Base-by-base conservation (phyloP, 2,888 invertebrate genomes). In the Brenthis daphne region DNA sequence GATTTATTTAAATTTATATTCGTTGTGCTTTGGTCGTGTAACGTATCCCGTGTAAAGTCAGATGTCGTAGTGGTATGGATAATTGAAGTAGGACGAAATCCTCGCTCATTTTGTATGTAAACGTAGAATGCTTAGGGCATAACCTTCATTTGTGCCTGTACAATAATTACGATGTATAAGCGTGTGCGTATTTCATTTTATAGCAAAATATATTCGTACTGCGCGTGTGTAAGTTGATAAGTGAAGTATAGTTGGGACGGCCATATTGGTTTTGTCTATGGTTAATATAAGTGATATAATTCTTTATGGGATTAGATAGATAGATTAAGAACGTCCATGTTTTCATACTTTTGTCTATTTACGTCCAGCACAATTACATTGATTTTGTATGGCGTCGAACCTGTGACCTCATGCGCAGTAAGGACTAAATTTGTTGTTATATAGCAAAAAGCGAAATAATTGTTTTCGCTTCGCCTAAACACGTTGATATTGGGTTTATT, bases 111-210 rank as follows among this genome's bases (percentile, higher is more conserved):
- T 58, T 72, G 66, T 84, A 86, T 82, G 80, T 89, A 87, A 86
- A 80, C 76, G 79, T 85, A 89, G 85, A 76, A 74, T 66, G 82
- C 85, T 81, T 85, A 85, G 85, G 87, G 86, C 87, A 82, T 82
- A 85, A 80, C 84, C 86, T 89, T 89, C 86, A 87, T 88, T 86
- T 85, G 90, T 90, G 90, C 90, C 90, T 90, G 86, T 85, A 85
- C 80, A 82, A 84, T 84, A 84, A 84, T 77, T 76, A 78, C 70
- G 76, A 71, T 77, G 73, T 80, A 77, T 73, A 70, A 72, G 78
- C 79, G 80, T 84, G 85, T 84, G 85, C 83, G 77, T 74, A 80
- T 77, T 77, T 79, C 75, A 77, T 79, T 82, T 77, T 77, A 80
- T 86, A 88, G 85, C 78, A 76, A 82, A 85, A 83, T 69, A 77